Evolutionary conservation across 1,140 invertebrate species (phyloP).

Genomic region (Anoplophora glabripennis): DNA sequence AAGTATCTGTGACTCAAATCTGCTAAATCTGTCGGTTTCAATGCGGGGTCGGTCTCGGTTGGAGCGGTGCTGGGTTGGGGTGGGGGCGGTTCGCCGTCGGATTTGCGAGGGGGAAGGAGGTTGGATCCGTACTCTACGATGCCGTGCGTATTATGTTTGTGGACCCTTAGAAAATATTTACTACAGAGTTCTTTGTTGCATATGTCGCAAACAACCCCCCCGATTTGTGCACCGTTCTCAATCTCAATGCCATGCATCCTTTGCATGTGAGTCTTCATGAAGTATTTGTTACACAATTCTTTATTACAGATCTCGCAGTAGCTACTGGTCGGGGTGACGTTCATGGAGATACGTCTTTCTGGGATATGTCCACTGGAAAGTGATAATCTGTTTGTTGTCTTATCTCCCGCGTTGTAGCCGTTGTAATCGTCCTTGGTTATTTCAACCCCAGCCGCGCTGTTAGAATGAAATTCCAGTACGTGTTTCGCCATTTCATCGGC

Average conservation of each 20-base stretch:
- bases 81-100: conserved; percentile 43
- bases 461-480: conserved; percentile 56
- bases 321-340: conserved; percentile 69
- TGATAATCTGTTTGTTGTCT: conserved; percentile 25
- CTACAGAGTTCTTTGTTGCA: conserved; percentile 97
- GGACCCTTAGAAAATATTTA: conserved; percentile 95
- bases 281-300: conserved; percentile 99
- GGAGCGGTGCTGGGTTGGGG: conserved; percentile 40
- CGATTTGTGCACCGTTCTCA: conserved; percentile 85
- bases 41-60: conserved; percentile 51
- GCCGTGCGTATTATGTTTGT: conserved; percentile 97
- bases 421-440: conserved; percentile 23
- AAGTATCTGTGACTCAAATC: conserved; percentile 64
- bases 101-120: conserved; percentile 53
- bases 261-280: conserved; percentile 99
- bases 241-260: conserved; percentile 98
- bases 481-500: conserved; percentile 59
- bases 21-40: conserved; percentile 54
- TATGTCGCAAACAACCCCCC: conserved; percentile 92
- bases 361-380: conserved; percentile 21
- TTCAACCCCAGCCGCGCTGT: conserved; percentile 30
- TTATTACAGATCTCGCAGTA: conserved; percentile 99
- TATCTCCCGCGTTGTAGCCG: conserved; percentile 18
- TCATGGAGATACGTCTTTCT: conserved; percentile 42
- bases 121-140: conserved; percentile 71